Conservation (phyloP, 2,888 invertebrate species). For the Clitarchus hookeri region DNA sequence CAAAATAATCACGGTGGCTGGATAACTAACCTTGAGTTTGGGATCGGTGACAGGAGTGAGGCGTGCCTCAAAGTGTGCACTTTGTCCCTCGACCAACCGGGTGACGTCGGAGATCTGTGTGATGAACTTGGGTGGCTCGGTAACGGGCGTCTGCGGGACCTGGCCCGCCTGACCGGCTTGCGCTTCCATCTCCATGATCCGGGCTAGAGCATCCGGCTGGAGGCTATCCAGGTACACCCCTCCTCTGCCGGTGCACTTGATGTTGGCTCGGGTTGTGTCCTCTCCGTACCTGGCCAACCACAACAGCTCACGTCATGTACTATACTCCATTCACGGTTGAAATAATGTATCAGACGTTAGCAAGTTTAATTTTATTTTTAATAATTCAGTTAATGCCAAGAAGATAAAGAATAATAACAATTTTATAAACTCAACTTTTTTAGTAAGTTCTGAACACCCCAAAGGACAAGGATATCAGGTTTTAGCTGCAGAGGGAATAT, state of each 20-base stretch:
- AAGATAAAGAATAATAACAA: too few species aligned
- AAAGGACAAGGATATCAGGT: too few species aligned
- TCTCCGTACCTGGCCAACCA: constrained; percentile 67
- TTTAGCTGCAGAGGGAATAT: too few species aligned
- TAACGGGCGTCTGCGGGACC: constrained; percentile 60
- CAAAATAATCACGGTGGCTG: too few species aligned
- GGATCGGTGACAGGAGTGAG: constrained; percentile 94
- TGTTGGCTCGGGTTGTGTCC: constrained; percentile 83
- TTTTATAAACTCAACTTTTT: too few species aligned
- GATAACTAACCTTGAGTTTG: constrained; percentile 69
- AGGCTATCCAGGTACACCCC: constrained; percentile 88
- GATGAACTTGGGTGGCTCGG: constrained; percentile 86
- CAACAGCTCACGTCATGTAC: too few species aligned
- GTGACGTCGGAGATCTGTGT: constrained; percentile 85
- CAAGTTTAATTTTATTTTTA: too few species aligned
- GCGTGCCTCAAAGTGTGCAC: constrained; percentile 91
- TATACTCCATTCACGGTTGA: too few species aligned
- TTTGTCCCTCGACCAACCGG: constrained; percentile 90
- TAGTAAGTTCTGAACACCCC: too few species aligned
- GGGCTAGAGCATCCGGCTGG: constrained; percentile 88
- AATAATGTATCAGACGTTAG: too few species aligned
- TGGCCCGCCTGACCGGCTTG: constrained; percentile 67
- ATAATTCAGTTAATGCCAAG: too few species aligned
- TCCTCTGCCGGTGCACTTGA: constrained; percentile 77
- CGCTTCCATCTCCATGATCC: constrained; percentile 84